Percentiles rank a stretch among this genome's conserved stretches.
Conservation (phyloP, 2,888 invertebrate species). For the Drosophila testacea region DNA sequence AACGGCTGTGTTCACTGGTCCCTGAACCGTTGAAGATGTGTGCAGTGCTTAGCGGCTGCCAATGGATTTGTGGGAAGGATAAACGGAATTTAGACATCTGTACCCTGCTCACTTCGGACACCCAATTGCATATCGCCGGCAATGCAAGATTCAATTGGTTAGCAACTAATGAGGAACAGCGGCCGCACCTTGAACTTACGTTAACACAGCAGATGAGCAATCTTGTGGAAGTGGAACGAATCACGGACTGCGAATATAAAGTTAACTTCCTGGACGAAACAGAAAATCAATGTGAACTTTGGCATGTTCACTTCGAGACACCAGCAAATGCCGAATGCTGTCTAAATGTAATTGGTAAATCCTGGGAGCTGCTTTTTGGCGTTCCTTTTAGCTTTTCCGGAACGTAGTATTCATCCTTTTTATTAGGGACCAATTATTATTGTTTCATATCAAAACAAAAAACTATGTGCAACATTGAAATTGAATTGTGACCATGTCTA, state of each 20-base stretch:
- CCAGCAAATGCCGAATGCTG: slow-evolving; percentile 85
- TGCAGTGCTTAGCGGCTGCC: slow-evolving; percentile 85
- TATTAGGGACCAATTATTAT: slow-evolving; percentile 40
- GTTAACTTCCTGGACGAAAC: slow-evolving; percentile 87
- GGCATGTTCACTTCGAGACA: slow-evolving; percentile 86
- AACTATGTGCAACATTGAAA: slow-evolving; percentile 28
- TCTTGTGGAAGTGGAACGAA: slow-evolving; percentile 85
- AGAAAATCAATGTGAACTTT: slow-evolving; percentile 85
- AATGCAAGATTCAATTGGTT: slow-evolving; percentile 86
- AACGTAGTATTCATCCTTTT: slow-evolving; percentile 49
- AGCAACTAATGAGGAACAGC: slow-evolving; percentile 49
- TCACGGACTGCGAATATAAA: slow-evolving; percentile 83
- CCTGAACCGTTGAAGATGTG: slow-evolving; percentile 84
- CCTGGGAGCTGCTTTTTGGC: slow-evolving; percentile 87
- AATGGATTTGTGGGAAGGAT: slow-evolving; percentile 80
- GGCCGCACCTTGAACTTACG: slow-evolving; percentile 67
- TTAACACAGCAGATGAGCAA: slow-evolving; percentile 86
- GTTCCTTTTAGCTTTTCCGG: slow-evolving; percentile 82
- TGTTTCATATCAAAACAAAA: slow-evolving; percentile 45
- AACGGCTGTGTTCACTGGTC: slow-evolving; percentile 72
- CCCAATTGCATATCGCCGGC: slow-evolving; percentile 85
- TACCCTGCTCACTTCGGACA: slow-evolving; percentile 83
- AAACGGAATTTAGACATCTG: slow-evolving; percentile 75
- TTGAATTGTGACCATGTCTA: slow-evolving; percentile 37
- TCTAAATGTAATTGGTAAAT: slow-evolving; percentile 85